Evolutionary conservation across 2,888 invertebrate genomes (phyloP).

Genomic region (Herminia tarsipennalis): DNA sequence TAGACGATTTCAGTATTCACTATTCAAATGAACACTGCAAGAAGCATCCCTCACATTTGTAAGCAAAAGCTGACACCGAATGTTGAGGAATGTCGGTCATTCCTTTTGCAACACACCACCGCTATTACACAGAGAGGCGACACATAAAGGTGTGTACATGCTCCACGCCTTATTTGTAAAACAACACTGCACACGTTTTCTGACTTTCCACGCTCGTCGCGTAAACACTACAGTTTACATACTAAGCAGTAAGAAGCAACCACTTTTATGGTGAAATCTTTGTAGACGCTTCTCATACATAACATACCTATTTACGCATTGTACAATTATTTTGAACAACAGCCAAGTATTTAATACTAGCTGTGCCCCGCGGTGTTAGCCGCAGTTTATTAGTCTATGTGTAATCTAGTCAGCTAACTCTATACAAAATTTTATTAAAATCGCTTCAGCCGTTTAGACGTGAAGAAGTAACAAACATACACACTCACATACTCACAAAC

Average conservation of each 20-base stretch:
- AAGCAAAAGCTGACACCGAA: conserved; percentile 27
- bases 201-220: conserved; percentile 45
- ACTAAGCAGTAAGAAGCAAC: conserved; percentile 28
- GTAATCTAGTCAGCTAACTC: no score
- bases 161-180: conserved; percentile 54
- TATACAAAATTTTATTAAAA: no score
- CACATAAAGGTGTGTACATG: conserved; percentile 38
- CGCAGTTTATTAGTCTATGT: no score
- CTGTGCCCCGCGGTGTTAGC: no score
- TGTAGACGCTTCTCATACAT: conserved; percentile 20
- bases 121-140: conserved; percentile 32
- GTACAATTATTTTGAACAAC: no score
- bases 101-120: conserved; percentile 37
- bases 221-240: conserved; percentile 47
- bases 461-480: no score
- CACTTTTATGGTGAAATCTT: conserved; percentile 37
- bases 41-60: conserved; percentile 23
- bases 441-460: no score
- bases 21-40: conserved; percentile 13
- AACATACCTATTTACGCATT: not conserved
- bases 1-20: conserved; percentile 9
- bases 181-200: conserved; percentile 47
- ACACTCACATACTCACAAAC: no score
- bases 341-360: no score
- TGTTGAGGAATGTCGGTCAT: conserved; percentile 48